These are phyloP conservation scores for Nyctibius bracteatus DNA, from an alignment of 2,113 vertebrate genomes.

Conservation along the genomic window DNA sequence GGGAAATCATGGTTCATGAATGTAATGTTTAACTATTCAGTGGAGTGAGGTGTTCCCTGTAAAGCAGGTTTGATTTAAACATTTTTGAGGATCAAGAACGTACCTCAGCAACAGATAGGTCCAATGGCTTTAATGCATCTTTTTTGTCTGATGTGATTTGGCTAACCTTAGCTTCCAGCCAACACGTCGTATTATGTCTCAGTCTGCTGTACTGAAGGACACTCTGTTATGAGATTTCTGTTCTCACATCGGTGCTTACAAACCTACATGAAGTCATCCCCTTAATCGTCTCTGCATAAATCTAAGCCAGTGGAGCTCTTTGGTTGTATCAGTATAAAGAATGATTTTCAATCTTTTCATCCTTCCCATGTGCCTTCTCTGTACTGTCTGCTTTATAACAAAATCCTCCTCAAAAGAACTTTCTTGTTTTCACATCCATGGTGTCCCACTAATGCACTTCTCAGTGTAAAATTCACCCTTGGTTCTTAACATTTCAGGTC, in stretches of 20 bases:
- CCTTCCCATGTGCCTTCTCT: neutral
- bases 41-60: neutral
- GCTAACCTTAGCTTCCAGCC: neutral
- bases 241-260: neutral
- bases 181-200: neutral
- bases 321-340: neutral
- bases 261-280: neutral
- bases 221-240: neutral
- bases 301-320: neutral
- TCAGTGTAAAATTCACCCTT: neutral
- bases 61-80: neutral
- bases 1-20: neutral
- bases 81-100: neutral
- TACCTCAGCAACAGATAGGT: neutral
- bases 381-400: neutral
- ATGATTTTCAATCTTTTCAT: neutral
- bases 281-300: conserved; percentile 12
- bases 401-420: neutral
- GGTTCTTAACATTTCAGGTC: neutral
- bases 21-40: neutral
- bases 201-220: neutral
- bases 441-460: neutral
- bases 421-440: neutral
- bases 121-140: neutral
- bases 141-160: neutral